Evolutionary conservation across 2,113 vertebrate species (phyloP).

Genomic region (Lathamus discolor): DNA sequence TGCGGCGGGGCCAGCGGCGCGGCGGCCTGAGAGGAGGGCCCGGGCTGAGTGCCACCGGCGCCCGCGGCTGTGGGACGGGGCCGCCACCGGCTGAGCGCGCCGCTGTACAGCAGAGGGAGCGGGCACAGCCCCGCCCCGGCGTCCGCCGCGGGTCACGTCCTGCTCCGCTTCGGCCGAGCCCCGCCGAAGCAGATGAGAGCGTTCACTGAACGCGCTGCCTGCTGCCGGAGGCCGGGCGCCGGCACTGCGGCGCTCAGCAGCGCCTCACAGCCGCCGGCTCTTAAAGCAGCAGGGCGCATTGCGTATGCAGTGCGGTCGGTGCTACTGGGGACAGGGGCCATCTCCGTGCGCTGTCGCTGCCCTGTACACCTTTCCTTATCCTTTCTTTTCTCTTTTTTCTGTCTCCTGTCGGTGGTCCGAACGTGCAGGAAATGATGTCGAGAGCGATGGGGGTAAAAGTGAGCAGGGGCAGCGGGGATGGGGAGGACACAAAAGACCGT

Average conservation of each 20-base stretch:
- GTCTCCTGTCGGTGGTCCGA: too few relatives aligned
- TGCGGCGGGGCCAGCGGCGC: background rate
- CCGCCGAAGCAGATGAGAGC: background rate
- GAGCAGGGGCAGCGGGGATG: background rate
- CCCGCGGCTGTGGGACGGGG: background rate
- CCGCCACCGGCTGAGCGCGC: background rate
- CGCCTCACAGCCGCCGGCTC: background rate
- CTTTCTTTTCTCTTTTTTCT: background rate
- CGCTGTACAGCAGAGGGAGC: too few relatives aligned
- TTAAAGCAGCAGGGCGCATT: background rate
- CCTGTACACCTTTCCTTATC: fast-evolving
- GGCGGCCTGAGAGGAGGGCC: background rate
- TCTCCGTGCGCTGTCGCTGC: fast-evolving
- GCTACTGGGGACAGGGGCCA: fast-evolving
- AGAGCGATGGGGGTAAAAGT: background rate
- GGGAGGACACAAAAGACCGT: background rate
- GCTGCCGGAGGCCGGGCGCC: background rate
- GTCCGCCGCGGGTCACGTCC: too few relatives aligned
- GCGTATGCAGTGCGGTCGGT: background rate
- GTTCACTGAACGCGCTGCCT: too few relatives aligned
- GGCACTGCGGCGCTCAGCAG: too few relatives aligned
- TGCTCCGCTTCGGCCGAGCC: background rate
- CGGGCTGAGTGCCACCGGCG: background rate
- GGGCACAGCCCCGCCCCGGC: background rate
- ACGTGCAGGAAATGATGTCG: background rate